Conservation (phyloP, 2,888 invertebrate genomes). For the Ophonus ardosiacus region DNA sequence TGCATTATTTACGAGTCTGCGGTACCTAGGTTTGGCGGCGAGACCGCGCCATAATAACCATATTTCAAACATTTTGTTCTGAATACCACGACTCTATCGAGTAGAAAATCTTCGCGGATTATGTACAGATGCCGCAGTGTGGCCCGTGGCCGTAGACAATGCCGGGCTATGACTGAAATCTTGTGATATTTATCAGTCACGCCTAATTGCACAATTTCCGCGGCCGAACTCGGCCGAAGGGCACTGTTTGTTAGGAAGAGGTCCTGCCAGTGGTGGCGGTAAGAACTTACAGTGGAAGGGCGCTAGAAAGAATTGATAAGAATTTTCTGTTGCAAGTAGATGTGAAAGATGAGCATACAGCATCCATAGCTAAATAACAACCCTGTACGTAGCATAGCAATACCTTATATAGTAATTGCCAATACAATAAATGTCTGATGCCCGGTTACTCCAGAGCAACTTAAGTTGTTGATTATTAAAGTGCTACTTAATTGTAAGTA, state of each 20-base stretch:
- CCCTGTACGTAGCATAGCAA: no score
- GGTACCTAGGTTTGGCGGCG: neutral
- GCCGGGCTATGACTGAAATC: slow-evolving; percentile 48
- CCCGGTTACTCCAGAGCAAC: no score
- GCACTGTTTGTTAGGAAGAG: slow-evolving; percentile 25
- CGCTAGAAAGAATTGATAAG: no score
- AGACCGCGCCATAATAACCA: slow-evolving; percentile 29
- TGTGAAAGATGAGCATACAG: no score
- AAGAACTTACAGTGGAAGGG: no score
- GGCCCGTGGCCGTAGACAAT: slow-evolving; percentile 48
- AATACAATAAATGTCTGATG: no score
- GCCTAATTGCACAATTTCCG: slow-evolving; percentile 63
- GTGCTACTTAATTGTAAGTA: no score
- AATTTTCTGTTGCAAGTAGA: no score
- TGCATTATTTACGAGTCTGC: slow-evolving; percentile 2
- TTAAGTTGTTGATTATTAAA: no score
- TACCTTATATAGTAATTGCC: no score
- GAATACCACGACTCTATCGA: slow-evolving; percentile 28
- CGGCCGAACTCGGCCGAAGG: neutral
- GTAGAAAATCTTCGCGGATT: slow-evolving; percentile 46
- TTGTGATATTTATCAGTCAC: slow-evolving; percentile 62
- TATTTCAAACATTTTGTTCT: slow-evolving; percentile 37
- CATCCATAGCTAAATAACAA: no score
- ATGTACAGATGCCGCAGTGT: slow-evolving; percentile 36
- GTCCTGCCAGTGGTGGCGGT: neutral